Conservation (phyloP, 2,797 vertebrate species). For the Gymnothorax reevesii region DNA sequence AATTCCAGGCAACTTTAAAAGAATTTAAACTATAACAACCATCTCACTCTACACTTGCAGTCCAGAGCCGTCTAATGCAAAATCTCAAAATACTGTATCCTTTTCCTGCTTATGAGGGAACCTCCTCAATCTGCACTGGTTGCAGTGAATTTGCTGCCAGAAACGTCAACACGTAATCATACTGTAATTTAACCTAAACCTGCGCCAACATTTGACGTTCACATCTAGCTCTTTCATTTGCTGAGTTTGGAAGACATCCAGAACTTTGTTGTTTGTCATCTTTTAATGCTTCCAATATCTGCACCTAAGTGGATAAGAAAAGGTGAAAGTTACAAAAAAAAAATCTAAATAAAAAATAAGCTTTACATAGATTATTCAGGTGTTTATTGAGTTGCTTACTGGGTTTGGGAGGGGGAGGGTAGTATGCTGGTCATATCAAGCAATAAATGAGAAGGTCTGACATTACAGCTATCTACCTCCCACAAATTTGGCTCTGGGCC, state of each 20-base stretch:
- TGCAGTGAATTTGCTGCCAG: constrained; percentile 75
- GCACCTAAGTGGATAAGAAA: constrained; percentile 32
- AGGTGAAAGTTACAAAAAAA: background rate
- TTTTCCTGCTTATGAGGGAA: constrained; percentile 56
- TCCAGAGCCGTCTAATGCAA: constrained; percentile 58
- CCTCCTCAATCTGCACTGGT: constrained; percentile 59
- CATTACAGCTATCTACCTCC: background rate
- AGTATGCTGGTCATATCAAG: background rate
- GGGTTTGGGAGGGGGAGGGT: background rate
- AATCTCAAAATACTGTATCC: constrained; percentile 62
- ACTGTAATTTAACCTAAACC: constrained; percentile 69
- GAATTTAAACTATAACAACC: constrained; percentile 42
- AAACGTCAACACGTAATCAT: constrained; percentile 77
- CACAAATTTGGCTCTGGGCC: background rate
- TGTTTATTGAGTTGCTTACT: constrained; percentile 17
- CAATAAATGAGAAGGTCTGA: background rate
- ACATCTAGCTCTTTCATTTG: constrained; percentile 70
- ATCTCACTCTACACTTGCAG: constrained; percentile 49
- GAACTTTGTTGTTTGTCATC: constrained; percentile 54
- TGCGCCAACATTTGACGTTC: constrained; percentile 55
- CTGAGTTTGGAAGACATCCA: constrained; percentile 53
- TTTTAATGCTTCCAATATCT: constrained; percentile 66
- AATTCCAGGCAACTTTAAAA: constrained; percentile 55
- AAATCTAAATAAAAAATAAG: constrained; percentile 44
- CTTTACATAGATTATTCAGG: constrained; percentile 42